A percentile compares a stretch with the other conserved stretches of the same genome.
Evolutionary conservation across 1,140 invertebrate genomes (phyloP).

Genomic region (Tachypleus tridentatus): DNA sequence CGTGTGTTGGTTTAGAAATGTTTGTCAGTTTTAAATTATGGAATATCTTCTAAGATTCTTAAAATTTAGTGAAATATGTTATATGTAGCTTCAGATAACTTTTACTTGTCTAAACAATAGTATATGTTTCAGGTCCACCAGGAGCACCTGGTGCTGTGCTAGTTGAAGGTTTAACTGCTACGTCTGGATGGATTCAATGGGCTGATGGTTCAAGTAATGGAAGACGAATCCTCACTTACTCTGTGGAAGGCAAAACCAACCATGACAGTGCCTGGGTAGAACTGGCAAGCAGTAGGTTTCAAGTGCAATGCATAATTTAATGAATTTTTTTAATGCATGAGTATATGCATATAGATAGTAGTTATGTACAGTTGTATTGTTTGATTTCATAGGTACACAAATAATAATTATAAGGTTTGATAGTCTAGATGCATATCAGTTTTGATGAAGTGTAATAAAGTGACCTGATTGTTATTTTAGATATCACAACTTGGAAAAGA

Average conservation of each 20-base stretch:
- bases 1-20: no score
- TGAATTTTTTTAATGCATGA: no score
- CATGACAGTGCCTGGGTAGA: constrained; percentile 71
- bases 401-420: no score
- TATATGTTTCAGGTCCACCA: constrained; percentile 30
- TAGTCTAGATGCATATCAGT: no score
- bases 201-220: constrained; percentile 79
- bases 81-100: neutral
- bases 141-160: constrained; percentile 36
- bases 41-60: no score
- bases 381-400: no score
- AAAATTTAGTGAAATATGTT: neutral
- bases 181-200: constrained; percentile 68
- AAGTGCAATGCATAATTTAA: no score
- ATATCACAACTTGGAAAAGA: constrained; percentile 7
- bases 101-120: neutral
- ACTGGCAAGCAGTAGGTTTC: constrained; percentile 47
- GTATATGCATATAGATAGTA: no score
- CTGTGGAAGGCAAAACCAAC: constrained; percentile 66
- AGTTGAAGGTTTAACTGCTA: constrained; percentile 56
- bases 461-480: constrained; percentile 3
- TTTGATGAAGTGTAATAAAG: no score
- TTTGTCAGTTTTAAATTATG: no score
- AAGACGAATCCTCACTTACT: constrained; percentile 56
- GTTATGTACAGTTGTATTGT: no score